These are phyloP conservation scores for Pseudomyrmex cubaensis DNA, from an alignment of 1,140 invertebrate species.

Conservation along the genomic window DNA sequence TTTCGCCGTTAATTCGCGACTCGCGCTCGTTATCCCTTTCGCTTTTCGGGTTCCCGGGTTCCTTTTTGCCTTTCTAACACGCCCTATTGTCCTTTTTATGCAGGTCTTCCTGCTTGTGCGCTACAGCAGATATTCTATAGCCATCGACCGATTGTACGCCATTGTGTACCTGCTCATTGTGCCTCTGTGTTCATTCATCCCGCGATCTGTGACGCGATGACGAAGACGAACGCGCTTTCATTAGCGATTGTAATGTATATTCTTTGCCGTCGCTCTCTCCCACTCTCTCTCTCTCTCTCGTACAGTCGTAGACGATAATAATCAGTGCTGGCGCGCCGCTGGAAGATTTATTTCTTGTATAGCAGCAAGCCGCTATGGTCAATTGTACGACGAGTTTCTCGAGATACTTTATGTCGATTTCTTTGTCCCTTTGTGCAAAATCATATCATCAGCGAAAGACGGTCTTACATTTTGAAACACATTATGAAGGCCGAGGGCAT, in stretches of 20 bases:
- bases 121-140: constrained; percentile 59
- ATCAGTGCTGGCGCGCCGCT: constrained; percentile 1
- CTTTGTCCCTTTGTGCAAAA: neutral
- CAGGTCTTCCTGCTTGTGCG: constrained; percentile 52
- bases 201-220: constrained; percentile 40
- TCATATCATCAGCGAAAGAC: neutral
- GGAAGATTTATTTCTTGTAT: constrained; percentile 27
- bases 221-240: constrained; percentile 62
- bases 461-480: neutral
- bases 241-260: constrained; percentile 59
- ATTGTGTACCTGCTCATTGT: constrained; percentile 70
- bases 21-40: constrained; percentile 44
- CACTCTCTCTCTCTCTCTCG: neutral
- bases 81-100: constrained; percentile 70
- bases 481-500: too few species aligned
- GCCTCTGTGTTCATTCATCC: constrained; percentile 40
- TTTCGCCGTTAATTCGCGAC: constrained; percentile 66
- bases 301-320: constrained; percentile 30
- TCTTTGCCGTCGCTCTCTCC: constrained; percentile 26
- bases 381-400: neutral
- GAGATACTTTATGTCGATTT: neutral
- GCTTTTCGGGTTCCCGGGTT: constrained; percentile 2
- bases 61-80: constrained; percentile 52
- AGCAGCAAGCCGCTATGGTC: neutral
- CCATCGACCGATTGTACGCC: constrained; percentile 63